Evolutionary conservation across 2,797 vertebrate genomes (phyloP), one percentile per base, ranked within the genome.

Genomic region (Scyliorhinus canicula): DNA sequence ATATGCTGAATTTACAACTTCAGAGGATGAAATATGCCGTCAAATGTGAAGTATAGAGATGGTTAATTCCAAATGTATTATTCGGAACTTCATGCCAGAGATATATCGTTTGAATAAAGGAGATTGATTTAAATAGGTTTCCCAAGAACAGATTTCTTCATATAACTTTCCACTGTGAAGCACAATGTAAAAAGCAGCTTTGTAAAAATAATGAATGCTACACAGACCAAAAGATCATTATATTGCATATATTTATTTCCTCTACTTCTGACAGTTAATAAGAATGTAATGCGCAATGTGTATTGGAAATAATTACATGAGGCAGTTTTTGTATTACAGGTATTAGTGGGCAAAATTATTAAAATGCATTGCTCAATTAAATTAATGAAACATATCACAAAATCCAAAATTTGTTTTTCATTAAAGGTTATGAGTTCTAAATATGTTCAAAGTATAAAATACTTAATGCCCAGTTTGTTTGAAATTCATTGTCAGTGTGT

Each of bases 221-320:
- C n/a, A 19, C 47, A 74, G 93, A 71, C 35, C 67, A 94, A 94
- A 67, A 71, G 93, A 14, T 94, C 26, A 94, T 94, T 94, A 74
- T 52, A 71, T 52, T 71, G 47, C 40, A 7, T 65, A 0, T 91
- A 65, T 94, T 71, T 94, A n/a, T 71, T 47, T 74, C 69, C 86
- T 90, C 57, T 35, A 90, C 57, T 90, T 90, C 50, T 74, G 65
- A 93, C 91, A 93, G 14, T 55, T 94, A 74, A 74, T 94, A 94
- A 69, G 69, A 94, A 94, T 94, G 19, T 50, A 71, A 55, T 94
- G 14, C 26, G 12, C 21, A 44, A 35, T 31, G 47, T 71, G 67
- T 12, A 26, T 35, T 71, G 60, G 26, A 71, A 93, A 93, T 65
- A 67, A 50, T 93, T 93, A 11, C 44, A 93, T 3, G 16, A 52